Conservation (phyloP, 2,888 invertebrate genomes). For the Aleiodes testaceus region DNA sequence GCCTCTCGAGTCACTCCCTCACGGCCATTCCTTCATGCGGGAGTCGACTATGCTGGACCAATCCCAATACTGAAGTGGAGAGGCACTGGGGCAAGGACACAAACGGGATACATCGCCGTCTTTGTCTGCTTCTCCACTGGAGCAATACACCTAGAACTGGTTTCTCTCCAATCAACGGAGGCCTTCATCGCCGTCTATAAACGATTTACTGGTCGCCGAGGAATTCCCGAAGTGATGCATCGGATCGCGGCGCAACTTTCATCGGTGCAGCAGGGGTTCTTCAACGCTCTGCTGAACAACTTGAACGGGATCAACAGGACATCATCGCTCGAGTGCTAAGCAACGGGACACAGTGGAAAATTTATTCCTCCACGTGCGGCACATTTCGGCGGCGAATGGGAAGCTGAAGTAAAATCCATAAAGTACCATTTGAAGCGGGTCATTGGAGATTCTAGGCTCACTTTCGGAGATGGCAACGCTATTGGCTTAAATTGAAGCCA, state of each 20-base stretch:
- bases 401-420: neutral
- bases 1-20: neutral
- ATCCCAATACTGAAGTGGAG: neutral
- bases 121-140: neutral
- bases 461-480: neutral
- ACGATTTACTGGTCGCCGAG: neutral
- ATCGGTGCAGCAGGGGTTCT: neutral
- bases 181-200: neutral
- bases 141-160: neutral
- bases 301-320: no score
- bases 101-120: neutral
- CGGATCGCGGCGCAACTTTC: neutral
- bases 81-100: neutral
- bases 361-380: neutral
- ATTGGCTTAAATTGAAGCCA: neutral
- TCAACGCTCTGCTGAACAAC: neutral
- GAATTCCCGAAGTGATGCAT: neutral
- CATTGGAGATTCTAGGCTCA: neutral
- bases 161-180: neutral
- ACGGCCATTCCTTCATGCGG: neutral
- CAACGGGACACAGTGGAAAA: neutral
- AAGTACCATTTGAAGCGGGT: conserved; percentile 3
- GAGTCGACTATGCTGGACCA: neutral
- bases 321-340: neutral
- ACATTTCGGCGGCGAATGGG: neutral